Base-by-base conservation (phyloP, 2,797 vertebrate species). In the Sylvilagus floridanus region DNA sequence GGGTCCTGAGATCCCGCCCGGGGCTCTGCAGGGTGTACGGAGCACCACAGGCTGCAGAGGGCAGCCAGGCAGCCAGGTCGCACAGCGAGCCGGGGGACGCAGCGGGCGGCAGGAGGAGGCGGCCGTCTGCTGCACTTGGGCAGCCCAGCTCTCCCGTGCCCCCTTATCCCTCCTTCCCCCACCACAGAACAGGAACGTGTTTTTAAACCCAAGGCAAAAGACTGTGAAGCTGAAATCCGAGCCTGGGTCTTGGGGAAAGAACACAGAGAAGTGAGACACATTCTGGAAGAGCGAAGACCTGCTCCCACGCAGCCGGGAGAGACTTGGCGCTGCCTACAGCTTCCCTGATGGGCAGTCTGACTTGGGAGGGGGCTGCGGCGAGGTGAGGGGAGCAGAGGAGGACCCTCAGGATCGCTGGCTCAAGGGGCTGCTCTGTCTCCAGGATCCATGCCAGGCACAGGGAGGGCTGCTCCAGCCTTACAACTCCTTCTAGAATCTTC, bases 181-280 rank as follows among this genome's bases (percentile, higher is more conserved):
- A 71, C 77, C 54, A 82, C 60, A 94, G 95, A 90, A 82, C 89
- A 68, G 54, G 16, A 73, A 95, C 95, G 86, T 91, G 92, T 84
- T 95, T 89, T 89, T 84, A 94, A 92, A 90, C n/a, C 50, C 11
- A 65, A 89, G 79, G 92, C 81, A 85, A 95, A 96, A 96, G 96
- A 95, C 96, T 94, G 88, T 83, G 88, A 68, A 83, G 30, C 24
- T 90, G 95, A 97, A 96, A 94, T 88, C 85, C 68, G 86, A 96
- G 92, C 92, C 69, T 89, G 66, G 62, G 85, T 71, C 86, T 94
- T 93, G 90, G 90, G 96, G 52, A 79, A 88, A 95, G 95, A 94
- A 72, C 79, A 96, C 37, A 92, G 91, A 93, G 79, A 92, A 89
- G 47, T 88, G 72, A 95, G 89, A 88, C 79, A 63, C 82, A 77